Evolutionary conservation across 2,113 vertebrate genomes (phyloP), one percentile per base, ranked within the genome.

Genomic region (Triplophysa tibetana): DNA sequence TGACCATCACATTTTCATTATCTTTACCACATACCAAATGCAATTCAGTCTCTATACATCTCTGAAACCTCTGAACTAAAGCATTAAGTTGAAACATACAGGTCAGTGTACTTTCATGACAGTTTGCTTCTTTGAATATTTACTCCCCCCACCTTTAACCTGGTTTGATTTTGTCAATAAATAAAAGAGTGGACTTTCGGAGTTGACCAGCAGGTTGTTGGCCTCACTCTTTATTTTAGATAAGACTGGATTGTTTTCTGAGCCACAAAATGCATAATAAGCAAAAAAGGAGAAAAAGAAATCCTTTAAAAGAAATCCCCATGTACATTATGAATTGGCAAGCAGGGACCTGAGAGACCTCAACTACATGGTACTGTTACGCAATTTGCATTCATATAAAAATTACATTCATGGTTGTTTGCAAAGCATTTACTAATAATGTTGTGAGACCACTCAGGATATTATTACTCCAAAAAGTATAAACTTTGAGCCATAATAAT

Each of bases 261-360:
- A 70, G 26, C 41, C 16, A 26, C 64, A 41, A 61, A 76, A 79
- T 81, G 68, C 67, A 80, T 80, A 2, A 14, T 19, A 56, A 65
- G 75, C 33, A 48, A 66, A 48, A 26, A 2, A 13, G 29, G 1
- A 70, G 16, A 24, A 50, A 26, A 17, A 70, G 9, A 70, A 70
- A 29, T 14, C 24, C 66, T 77, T 48, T 13, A n/a, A n/a, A n/a
- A n/a, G n/a, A n/a, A n/a, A 23, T 48, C 24, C 58, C 12, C 29
- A 48, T 58, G 62, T 24, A 72, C 48, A 58, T 58, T 62, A 67
- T 56, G 48, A 33, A 14, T 52, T 41, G 23, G 7, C 24, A 14
- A 77, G 24, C 5, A 6, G 19, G 14, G 64, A 76, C 50, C 54
- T 33, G 62, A 62, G 9, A 26, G 43, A 50, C 33, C 24, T 38